Evolutionary conservation across 1,140 invertebrate genomes (phyloP).

Genomic region (Elymnias hypermnestra): DNA sequence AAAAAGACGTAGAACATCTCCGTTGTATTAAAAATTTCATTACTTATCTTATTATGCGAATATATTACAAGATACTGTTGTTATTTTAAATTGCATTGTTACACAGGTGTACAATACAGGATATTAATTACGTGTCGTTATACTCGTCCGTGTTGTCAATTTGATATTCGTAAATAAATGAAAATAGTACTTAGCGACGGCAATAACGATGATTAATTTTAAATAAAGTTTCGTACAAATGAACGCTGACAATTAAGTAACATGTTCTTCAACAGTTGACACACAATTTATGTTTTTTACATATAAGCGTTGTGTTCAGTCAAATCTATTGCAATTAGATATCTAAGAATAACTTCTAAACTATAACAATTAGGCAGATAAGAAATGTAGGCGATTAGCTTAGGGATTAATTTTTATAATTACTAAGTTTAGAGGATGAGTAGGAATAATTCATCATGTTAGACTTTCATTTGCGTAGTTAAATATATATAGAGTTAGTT

Average conservation of each 20-base stretch:
- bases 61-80: not conserved
- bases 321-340: constrained; percentile 33
- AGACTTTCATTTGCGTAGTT: constrained; percentile 59
- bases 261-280: no score
- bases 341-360: constrained; percentile 46
- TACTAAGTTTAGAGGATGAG: constrained; percentile 75
- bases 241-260: no score
- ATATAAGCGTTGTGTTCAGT: constrained; percentile 50
- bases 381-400: constrained; percentile 39
- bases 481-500: constrained; percentile 53
- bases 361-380: constrained; percentile 47
- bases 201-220: constrained; percentile 23
- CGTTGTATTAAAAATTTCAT: no score
- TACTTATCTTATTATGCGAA: not conserved
- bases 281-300: no score
- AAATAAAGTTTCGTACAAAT: no score
- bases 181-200: constrained; percentile 19
- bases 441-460: constrained; percentile 47
- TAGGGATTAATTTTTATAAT: constrained; percentile 52
- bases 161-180: constrained; percentile 25
- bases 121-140: constrained; percentile 41
- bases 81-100: constrained; percentile 1
- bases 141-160: constrained; percentile 15
- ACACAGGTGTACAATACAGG: constrained; percentile 17
- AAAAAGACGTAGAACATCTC: no score